phyloP scores from a whole-genome alignment of 1,140 invertebrate species.

The Dendrolimus punctatus region DNA sequence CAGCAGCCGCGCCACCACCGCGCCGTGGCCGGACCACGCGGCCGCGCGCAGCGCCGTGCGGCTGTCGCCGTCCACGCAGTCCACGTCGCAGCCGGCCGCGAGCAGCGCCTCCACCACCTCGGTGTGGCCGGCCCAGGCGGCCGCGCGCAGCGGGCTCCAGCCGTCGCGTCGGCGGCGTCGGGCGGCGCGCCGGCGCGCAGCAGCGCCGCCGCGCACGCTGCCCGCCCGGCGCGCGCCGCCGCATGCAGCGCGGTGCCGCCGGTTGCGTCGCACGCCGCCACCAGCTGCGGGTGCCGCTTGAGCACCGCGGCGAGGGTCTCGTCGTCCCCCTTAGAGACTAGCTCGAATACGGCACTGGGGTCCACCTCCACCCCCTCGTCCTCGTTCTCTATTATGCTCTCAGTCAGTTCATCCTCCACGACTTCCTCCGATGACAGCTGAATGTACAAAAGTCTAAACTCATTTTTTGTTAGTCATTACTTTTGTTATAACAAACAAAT shows the following conservation, averaged over 20 bases:
- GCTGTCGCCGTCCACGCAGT: conserved; percentile 84
- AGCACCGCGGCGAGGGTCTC: conserved; percentile 40
- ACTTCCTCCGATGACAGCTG: conserved; percentile 36
- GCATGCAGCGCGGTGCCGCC: conserved; percentile 89
- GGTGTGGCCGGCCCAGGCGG: conserved; percentile 94
- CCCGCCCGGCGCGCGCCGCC: conserved; percentile 86
- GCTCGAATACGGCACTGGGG: conserved; percentile 28
- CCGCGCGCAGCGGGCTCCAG: conserved; percentile 90
- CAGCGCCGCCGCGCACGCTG: conserved; percentile 78
- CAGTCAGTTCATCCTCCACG: conserved; percentile 32
- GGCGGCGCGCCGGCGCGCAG: conserved; percentile 80
- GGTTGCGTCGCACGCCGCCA: conserved; percentile 74
- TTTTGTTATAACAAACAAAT: no score
- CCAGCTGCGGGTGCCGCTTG: conserved; percentile 43
- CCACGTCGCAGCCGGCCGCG: conserved; percentile 84
- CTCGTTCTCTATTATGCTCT: conserved; percentile 31
- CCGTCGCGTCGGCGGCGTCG: conserved; percentile 92
- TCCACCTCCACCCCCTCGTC: conserved; percentile 31
- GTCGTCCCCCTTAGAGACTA: conserved; percentile 49
- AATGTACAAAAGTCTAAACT: conserved; percentile 5
- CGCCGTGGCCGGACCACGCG: conserved; percentile 88
- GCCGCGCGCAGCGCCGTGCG: conserved; percentile 80
- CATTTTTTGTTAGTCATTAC: not conserved
- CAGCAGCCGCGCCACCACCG: conserved; percentile 79
- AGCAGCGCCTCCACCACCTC: conserved; percentile 90